These are phyloP conservation scores for Helogale parvula DNA, from an alignment of 2,113 vertebrate genomes.

Conservation along the genomic window DNA sequence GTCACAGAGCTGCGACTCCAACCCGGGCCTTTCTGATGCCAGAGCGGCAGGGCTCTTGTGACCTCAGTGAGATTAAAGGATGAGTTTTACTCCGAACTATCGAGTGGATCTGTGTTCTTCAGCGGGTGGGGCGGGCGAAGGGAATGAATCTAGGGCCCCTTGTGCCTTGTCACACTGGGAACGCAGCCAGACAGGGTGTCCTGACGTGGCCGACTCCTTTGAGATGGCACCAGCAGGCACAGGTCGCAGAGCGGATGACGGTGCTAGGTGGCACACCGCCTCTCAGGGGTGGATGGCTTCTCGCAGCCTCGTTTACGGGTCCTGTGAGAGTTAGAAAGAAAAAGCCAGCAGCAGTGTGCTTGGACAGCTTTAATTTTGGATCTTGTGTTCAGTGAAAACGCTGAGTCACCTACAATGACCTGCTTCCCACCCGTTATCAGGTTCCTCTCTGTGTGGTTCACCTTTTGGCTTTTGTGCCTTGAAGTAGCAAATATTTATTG, in stretches of 20 bases:
- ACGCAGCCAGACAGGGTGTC: neutral
- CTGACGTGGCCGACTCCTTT: neutral
- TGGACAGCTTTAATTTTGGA: neutral
- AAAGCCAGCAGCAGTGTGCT: neutral
- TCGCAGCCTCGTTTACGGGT: neutral
- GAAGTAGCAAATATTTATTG: conserved; percentile 3
- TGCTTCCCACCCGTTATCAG: neutral
- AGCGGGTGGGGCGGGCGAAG: neutral
- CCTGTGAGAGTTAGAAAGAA: neutral
- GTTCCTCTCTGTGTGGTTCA: neutral
- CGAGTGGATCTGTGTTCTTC: neutral
- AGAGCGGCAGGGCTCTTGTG: neutral
- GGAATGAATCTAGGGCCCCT: neutral
- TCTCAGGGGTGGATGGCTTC: neutral
- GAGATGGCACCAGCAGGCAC: neutral
- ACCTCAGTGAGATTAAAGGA: neutral
- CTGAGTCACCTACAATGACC: conserved; percentile 9
- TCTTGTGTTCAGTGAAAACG: neutral
- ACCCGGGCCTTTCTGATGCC: neutral
- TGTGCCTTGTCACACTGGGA: conserved; percentile 2
- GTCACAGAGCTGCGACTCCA: neutral
- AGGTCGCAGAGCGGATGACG: neutral
- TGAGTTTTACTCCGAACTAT: neutral
- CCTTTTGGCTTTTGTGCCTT: conserved; percentile 8
- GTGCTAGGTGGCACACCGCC: neutral